Conservation (phyloP, 2,113 vertebrate genomes). For the Zapornia atra region DNA sequence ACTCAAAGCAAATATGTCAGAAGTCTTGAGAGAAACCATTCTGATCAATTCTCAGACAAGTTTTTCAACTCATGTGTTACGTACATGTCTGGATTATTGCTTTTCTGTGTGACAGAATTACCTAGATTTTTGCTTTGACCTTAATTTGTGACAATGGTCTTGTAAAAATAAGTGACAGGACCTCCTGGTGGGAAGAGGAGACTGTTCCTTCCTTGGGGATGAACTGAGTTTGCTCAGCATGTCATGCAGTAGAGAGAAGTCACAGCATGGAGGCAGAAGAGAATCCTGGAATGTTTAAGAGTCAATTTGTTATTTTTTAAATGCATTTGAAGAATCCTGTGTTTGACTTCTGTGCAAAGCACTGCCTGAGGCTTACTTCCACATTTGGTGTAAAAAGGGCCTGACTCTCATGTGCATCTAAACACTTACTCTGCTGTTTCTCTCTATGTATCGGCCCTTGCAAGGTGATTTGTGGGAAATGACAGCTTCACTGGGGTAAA, state of each 20-base stretch:
- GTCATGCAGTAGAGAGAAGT: background rate
- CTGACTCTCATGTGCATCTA: background rate
- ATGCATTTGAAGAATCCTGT: background rate
- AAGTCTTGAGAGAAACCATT: background rate
- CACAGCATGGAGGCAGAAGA: background rate
- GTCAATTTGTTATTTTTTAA: background rate
- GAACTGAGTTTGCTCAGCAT: background rate
- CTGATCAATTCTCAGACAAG: background rate
- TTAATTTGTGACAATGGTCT: background rate
- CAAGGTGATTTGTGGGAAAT: background rate
- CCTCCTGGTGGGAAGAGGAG: background rate
- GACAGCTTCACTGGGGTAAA: background rate
- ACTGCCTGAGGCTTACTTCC: background rate
- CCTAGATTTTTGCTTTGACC: background rate
- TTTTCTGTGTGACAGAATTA: background rate
- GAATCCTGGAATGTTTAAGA: background rate
- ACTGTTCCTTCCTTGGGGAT: background rate
- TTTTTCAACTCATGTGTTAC: background rate
- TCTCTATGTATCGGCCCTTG: background rate
- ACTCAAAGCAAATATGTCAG: background rate
- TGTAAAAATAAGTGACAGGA: background rate
- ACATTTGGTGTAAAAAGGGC: background rate
- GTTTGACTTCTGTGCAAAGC: background rate
- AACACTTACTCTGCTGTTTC: background rate
- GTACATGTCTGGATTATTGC: background rate